Percentiles rank a stretch among this genome's conserved stretches.
Conservation (phyloP, 1,140 invertebrate genomes). For the Drosophila pseudoananassae region DNA sequence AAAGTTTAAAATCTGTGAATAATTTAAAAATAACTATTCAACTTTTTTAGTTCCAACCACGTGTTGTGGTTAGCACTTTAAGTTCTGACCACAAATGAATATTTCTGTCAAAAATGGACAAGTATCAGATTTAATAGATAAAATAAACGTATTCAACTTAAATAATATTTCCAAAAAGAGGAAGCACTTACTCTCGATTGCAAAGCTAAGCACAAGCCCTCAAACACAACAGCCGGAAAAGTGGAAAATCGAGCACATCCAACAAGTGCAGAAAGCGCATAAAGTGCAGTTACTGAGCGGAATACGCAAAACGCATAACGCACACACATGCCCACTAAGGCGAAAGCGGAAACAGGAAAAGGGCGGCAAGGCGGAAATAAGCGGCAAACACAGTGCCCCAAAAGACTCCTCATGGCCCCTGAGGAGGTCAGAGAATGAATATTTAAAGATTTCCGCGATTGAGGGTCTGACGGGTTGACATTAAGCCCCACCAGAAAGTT, state of each 20-base stretch:
- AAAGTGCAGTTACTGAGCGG: constrained; percentile 33
- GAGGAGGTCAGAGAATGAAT: constrained; percentile 32
- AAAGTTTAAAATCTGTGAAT: background rate
- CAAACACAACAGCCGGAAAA: constrained; percentile 37
- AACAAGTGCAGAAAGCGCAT: constrained; percentile 30
- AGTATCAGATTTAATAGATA: background rate
- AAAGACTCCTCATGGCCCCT: background rate
- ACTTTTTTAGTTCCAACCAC: too few species aligned
- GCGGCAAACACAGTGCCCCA: constrained; percentile 48
- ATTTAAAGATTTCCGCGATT: constrained; percentile 30
- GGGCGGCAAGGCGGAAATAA: constrained; percentile 56
- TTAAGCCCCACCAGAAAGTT: constrained; percentile 21
- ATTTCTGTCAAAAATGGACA: background rate
- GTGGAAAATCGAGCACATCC: constrained; percentile 42
- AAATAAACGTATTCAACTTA: background rate
- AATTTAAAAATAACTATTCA: background rate
- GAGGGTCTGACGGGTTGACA: constrained; percentile 11
- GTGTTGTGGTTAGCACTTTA: background rate
- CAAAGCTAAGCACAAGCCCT: constrained; percentile 29
- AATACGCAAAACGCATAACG: constrained; percentile 9
- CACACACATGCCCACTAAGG: constrained; percentile 1
- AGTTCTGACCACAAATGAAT: background rate
- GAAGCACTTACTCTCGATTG: constrained; percentile 30
- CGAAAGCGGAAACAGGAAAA: constrained; percentile 14
- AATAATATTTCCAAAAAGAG: constrained; percentile 3